A percentile compares a stretch with the other conserved stretches of the same genome.
Evolutionary conservation across 1,140 invertebrate genomes (phyloP).

Genomic region (Rhopalosiphum maidis): DNA sequence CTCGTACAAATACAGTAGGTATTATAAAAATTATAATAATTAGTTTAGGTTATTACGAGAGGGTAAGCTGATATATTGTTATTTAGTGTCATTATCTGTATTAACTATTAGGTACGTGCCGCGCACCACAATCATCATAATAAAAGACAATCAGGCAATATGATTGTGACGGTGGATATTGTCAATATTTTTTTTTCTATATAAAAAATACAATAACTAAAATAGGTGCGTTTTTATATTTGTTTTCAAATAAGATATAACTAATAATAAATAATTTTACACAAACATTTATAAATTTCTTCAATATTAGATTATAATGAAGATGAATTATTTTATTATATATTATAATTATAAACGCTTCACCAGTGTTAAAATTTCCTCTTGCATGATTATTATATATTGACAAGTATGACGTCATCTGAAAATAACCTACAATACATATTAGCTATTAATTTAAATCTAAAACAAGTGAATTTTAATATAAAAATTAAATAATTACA

Average conservation of each 20-base stretch:
- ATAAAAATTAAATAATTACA: too few relatives aligned
- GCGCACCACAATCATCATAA: neutral
- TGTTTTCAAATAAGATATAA: neutral
- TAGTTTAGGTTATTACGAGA: neutral
- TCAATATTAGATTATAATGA: neutral
- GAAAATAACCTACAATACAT: neutral
- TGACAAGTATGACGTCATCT: neutral
- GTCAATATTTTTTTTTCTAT: neutral
- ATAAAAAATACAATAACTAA: neutral
- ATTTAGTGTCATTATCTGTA: neutral
- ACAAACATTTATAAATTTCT: neutral
- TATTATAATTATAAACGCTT: neutral
- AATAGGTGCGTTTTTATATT: neutral
- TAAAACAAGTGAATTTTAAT: too few relatives aligned
- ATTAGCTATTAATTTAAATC: too few relatives aligned
- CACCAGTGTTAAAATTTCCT: neutral
- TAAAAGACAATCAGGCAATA: neutral
- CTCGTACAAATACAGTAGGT: neutral
- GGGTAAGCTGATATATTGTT: slow-evolving; percentile 13
- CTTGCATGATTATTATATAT: neutral
- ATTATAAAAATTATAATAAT: slow-evolving; percentile 12
- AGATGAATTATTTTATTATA: neutral
- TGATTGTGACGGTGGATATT: neutral
- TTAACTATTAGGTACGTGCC: neutral
- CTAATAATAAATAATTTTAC: neutral